phyloP scores from a whole-genome alignment of 2,113 vertebrate species.

The Chroicocephalus ridibundus region DNA sequence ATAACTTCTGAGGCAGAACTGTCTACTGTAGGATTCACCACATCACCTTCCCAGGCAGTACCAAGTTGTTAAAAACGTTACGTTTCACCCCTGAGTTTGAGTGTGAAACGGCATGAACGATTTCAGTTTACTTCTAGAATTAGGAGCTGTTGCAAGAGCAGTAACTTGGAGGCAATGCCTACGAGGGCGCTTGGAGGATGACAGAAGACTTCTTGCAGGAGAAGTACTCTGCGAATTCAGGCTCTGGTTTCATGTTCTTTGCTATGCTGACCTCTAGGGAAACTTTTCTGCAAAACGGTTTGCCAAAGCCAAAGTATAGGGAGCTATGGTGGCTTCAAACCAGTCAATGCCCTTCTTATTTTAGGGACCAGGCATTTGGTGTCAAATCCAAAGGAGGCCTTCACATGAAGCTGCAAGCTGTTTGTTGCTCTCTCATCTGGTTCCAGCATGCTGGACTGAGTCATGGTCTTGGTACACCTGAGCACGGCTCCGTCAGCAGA shows the following conservation, averaged over 20 bases:
- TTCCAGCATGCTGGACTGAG: neutral
- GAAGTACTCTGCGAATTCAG: neutral
- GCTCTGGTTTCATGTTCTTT: neutral
- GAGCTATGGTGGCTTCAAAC: neutral
- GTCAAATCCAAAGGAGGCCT: neutral
- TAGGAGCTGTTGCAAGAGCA: neutral
- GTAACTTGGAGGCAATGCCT: neutral
- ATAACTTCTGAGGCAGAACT: neutral
- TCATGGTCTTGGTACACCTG: neutral
- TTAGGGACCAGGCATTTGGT: neutral
- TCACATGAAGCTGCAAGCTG: neutral
- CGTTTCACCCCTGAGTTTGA: neutral
- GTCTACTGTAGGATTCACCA: neutral
- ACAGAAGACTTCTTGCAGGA: neutral
- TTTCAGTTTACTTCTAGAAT: neutral
- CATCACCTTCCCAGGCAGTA: neutral
- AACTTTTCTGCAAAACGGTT: neutral
- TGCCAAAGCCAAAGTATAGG: neutral
- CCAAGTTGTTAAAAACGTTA: neutral
- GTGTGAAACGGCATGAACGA: fast-evolving
- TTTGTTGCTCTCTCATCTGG: neutral
- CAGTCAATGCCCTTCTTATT: neutral
- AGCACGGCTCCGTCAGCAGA: neutral
- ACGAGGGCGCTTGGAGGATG: neutral
- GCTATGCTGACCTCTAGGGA: conserved; percentile 36